phyloP scores from a whole-genome alignment of 2,113 vertebrate genomes.

The Tachysurus fulvidraco region DNA sequence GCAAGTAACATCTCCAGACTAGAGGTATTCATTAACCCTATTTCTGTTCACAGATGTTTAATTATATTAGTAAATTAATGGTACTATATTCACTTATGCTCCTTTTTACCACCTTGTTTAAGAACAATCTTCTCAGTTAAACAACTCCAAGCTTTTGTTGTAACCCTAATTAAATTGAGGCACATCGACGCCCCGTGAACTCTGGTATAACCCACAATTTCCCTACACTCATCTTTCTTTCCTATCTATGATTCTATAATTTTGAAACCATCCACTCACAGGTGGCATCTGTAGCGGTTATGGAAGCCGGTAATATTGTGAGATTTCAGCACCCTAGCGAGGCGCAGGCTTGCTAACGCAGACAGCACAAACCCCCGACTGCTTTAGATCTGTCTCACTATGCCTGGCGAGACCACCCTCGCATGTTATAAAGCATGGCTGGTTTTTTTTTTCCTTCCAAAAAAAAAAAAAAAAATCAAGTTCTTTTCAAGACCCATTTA shows the following conservation, averaged over 20 bases:
- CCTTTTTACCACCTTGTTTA: neutral
- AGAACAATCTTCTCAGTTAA: neutral
- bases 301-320: constrained; percentile 10
- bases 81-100: neutral
- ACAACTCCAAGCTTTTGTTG: neutral
- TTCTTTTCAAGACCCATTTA: constrained; percentile 21
- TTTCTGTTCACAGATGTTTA: neutral
- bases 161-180: neutral
- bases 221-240: constrained; percentile 5
- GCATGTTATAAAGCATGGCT: constrained; percentile 11
- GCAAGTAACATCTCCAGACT: neutral
- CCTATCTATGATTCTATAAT: neutral
- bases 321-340: constrained; percentile 45
- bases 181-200: neutral
- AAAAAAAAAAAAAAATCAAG: neutral
- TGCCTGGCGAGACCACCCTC: constrained; percentile 14
- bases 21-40: neutral
- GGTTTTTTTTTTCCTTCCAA: neutral
- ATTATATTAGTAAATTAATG: neutral
- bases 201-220: neutral
- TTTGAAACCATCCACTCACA: constrained; percentile 37
- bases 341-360: constrained; percentile 48
- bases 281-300: constrained; percentile 35
- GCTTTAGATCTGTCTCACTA: constrained; percentile 23
- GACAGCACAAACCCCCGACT: constrained; percentile 44